A percentile compares a stretch with the other conserved stretches of the same genome.
These are phyloP conservation scores for Rapana venosa DNA, from an alignment of 2,888 invertebrate genomes.

Conservation along the genomic window DNA sequence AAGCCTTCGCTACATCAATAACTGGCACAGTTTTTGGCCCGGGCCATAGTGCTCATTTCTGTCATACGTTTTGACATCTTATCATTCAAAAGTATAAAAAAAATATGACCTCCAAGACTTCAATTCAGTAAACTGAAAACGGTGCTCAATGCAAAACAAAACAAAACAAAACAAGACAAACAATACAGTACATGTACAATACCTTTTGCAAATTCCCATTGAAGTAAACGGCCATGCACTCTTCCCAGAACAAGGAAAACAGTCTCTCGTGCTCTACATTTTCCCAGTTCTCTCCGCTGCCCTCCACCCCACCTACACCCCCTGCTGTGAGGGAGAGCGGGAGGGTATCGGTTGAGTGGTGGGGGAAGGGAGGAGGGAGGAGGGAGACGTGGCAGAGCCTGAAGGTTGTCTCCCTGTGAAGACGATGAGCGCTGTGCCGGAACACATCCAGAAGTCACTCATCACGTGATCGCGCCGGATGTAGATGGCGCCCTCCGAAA, in stretches of 20 bases:
- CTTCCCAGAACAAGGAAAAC: conserved; percentile 26
- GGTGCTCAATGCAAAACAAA: no score
- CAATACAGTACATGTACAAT: background rate
- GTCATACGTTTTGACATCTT: no score
- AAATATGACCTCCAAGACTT: no score
- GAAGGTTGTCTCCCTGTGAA: conserved; percentile 3
- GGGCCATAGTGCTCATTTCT: no score
- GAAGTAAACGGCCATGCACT: background rate
- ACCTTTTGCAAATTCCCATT: background rate
- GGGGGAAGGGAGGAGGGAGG: background rate
- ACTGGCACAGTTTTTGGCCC: no score
- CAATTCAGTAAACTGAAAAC: no score
- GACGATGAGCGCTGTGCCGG: conserved; percentile 26
- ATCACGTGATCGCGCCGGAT: conserved; percentile 31
- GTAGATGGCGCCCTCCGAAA: conserved; percentile 26
- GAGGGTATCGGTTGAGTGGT: background rate
- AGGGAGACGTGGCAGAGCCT: conserved; percentile 23
- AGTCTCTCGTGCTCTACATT: conserved; percentile 11
- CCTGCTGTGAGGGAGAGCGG: background rate
- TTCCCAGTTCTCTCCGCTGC: conserved; percentile 15
- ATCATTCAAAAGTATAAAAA: no score
- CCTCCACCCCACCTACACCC: background rate
- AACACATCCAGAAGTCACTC: conserved; percentile 25
- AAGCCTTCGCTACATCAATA: no score
- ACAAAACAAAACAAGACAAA: no score